phyloP scores from a whole-genome alignment of 2,888 invertebrate species.

The Hirtodrosophila duncani region DNA sequence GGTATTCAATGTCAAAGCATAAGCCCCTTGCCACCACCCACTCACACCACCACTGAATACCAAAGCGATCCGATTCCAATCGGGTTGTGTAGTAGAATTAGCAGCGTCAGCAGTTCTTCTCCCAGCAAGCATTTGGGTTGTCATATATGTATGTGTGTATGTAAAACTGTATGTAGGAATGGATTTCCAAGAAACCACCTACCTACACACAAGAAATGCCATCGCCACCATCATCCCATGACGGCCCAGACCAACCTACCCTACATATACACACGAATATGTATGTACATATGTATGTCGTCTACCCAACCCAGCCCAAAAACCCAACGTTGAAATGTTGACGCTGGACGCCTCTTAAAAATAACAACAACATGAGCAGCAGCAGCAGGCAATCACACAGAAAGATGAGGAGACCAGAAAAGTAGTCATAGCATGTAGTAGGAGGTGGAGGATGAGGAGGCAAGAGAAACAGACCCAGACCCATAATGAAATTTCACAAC shows the following conservation, averaged over 20 bases:
- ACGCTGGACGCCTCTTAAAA: slow-evolving; percentile 72
- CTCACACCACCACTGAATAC: too few species aligned
- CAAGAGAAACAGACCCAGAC: slow-evolving; percentile 41
- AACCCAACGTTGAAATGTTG: slow-evolving; percentile 57
- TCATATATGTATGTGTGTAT: too few species aligned
- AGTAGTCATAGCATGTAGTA: slow-evolving; percentile 13
- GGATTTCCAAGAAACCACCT: slow-evolving; percentile 62
- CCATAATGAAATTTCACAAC: slow-evolving; percentile 73
- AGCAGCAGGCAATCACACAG: slow-evolving; percentile 48
- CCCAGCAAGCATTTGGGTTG: slow-evolving; percentile 34
- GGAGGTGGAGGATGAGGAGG: slow-evolving; percentile 23
- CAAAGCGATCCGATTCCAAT: too few species aligned
- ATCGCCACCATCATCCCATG: slow-evolving; percentile 32
- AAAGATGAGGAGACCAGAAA: background rate
- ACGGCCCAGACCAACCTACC: slow-evolving; percentile 36
- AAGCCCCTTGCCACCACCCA: too few species aligned
- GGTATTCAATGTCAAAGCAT: too few species aligned
- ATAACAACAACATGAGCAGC: slow-evolving; percentile 43
- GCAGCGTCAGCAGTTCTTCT: slow-evolving; percentile 27
- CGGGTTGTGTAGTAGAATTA: slow-evolving; percentile 26
- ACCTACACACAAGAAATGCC: slow-evolving; percentile 49
- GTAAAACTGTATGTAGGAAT: slow-evolving; percentile 37
- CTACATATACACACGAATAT: slow-evolving; percentile 15
- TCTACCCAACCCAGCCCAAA: slow-evolving; percentile 30
- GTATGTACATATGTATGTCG: slow-evolving; percentile 4